These are phyloP conservation scores for Tachypleus tridentatus DNA, from an alignment of 1,140 invertebrate genomes.

Conservation along the genomic window DNA sequence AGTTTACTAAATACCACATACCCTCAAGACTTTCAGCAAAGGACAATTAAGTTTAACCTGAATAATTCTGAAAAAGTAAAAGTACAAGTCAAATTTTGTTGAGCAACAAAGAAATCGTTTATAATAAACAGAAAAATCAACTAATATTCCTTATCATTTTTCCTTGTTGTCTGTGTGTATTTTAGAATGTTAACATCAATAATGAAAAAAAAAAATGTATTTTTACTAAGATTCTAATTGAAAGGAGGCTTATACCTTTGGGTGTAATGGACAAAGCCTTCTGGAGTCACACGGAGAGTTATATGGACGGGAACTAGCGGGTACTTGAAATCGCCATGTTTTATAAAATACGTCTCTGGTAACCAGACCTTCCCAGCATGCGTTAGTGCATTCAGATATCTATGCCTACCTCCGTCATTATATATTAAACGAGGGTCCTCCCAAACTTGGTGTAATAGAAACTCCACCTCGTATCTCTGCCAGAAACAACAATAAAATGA, in stretches of 20 bases:
- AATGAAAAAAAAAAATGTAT: too few species aligned
- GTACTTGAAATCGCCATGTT: constrained; percentile 88
- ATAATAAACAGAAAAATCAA: too few species aligned
- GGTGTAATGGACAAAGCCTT: constrained; percentile 81
- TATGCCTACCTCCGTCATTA: constrained; percentile 69
- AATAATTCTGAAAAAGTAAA: too few species aligned
- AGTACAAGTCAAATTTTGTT: too few species aligned
- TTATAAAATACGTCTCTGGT: constrained; percentile 86
- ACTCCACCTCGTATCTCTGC: constrained; percentile 91
- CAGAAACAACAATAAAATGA: constrained; percentile 26
- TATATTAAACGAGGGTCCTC: constrained; percentile 74
- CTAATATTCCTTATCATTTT: too few species aligned
- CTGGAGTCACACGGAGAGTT: constrained; percentile 72
- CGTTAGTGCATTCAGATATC: constrained; percentile 77
- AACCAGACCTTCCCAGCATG: constrained; percentile 82
- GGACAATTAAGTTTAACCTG: too few species aligned
- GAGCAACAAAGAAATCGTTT: too few species aligned
- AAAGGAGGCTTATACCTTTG: constrained; percentile 51
- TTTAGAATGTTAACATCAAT: too few species aligned
- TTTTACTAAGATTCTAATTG: too few species aligned
- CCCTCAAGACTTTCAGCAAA: too few species aligned
- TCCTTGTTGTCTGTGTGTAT: too few species aligned
- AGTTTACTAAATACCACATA: too few species aligned
- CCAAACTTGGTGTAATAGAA: constrained; percentile 81
- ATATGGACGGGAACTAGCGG: constrained; percentile 81